These are phyloP conservation scores for Petaurus breviceps DNA, from an alignment of 2,113 vertebrate genomes.

Conservation along the genomic window DNA sequence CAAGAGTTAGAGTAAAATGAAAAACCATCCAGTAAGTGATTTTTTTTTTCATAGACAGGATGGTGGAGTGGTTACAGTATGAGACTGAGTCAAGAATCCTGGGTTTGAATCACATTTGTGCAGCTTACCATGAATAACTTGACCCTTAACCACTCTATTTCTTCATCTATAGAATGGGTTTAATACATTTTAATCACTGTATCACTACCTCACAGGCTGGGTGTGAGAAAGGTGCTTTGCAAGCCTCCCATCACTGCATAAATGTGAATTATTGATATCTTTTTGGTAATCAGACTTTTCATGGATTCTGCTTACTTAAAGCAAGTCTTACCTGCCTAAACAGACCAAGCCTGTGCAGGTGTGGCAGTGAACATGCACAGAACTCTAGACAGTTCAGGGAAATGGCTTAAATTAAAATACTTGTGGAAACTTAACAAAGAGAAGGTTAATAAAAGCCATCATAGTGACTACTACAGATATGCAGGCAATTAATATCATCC, in stretches of 20 bases:
- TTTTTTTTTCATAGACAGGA: background rate
- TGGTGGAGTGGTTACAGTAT: background rate
- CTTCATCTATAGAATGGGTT: background rate
- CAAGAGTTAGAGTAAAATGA: background rate
- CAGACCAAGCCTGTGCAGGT: background rate
- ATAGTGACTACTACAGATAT: background rate
- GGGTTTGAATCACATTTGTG: background rate
- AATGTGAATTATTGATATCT: background rate
- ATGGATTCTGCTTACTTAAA: slow-evolving; percentile 8
- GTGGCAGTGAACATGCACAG: background rate
- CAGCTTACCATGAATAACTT: background rate
- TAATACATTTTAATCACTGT: background rate
- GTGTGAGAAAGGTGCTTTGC: background rate
- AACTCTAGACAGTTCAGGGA: background rate
- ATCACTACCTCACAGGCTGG: background rate
- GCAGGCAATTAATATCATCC: slow-evolving; percentile 11
- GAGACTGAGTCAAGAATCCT: background rate
- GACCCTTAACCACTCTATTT: background rate
- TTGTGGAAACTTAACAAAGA: slow-evolving; percentile 22
- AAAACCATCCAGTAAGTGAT: background rate
- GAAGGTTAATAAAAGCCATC: background rate
- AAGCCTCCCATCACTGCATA: background rate
- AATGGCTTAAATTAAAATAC: background rate
- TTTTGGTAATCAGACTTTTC: slow-evolving; percentile 21
- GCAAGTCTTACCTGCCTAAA: background rate